A percentile compares a stretch with the other conserved stretches of the same genome.
These are phyloP conservation scores for Pavo muticus DNA, from an alignment of 2,113 vertebrate genomes.

Conservation along the genomic window DNA sequence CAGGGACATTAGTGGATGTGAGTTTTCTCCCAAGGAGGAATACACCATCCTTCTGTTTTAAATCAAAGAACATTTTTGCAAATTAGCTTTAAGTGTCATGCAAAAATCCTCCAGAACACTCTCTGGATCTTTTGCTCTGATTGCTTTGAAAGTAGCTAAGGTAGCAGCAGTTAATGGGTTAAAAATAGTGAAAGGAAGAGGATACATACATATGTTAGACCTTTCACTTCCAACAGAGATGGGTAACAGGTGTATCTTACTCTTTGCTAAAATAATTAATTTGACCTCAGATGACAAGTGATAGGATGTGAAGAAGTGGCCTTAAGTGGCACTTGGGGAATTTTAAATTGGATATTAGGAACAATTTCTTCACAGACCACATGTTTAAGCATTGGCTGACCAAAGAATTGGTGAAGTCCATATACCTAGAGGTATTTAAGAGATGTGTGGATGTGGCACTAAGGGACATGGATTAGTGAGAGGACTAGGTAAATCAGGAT, in stretches of 20 bases:
- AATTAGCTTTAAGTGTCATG: slow-evolving; percentile 68
- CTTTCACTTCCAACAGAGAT: neutral
- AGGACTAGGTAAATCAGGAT: neutral
- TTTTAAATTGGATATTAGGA: neutral
- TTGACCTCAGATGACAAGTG: neutral
- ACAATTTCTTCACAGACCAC: neutral
- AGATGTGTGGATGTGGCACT: neutral
- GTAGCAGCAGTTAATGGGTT: slow-evolving; percentile 12
- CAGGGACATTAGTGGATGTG: slow-evolving; percentile 59
- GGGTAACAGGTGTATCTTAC: neutral
- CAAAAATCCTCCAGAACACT: slow-evolving; percentile 66
- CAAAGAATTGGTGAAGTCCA: neutral
- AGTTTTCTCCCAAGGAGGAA: slow-evolving; percentile 72
- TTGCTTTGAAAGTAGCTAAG: slow-evolving; percentile 28
- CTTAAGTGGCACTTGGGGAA: neutral
- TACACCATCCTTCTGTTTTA: slow-evolving; percentile 73
- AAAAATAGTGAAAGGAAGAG: neutral
- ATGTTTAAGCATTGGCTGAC: neutral
- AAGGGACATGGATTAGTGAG: neutral
- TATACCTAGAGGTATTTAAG: neutral
- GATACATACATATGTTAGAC: neutral
- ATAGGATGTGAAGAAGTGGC: neutral
- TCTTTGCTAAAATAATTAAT: neutral
- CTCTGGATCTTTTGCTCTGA: slow-evolving; percentile 38
- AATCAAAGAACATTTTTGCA: slow-evolving; percentile 75